Conservation (phyloP, 2,888 invertebrate species). For the Hemaris fuciformis region DNA sequence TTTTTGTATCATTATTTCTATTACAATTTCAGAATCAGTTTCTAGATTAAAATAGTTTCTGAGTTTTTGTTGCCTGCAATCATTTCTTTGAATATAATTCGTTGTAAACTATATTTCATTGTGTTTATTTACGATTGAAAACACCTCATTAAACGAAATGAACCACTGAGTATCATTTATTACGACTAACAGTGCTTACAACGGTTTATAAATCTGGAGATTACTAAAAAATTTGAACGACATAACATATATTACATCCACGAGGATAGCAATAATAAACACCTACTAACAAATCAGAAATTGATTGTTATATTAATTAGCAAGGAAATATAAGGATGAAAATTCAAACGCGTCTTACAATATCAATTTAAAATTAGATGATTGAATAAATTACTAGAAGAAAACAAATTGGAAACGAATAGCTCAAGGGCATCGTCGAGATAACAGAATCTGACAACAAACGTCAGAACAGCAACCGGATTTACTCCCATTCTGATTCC, state of each 20-base stretch:
- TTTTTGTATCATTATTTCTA: constrained; percentile 34
- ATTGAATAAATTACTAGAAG: not conserved
- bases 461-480: not conserved
- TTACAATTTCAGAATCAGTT: not conserved
- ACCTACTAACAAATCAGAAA: too few relatives aligned
- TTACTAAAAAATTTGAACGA: too few relatives aligned
- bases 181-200: not conserved
- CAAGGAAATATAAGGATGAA: too few relatives aligned
- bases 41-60: not conserved
- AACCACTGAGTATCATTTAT: not conserved
- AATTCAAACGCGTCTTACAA: too few relatives aligned
- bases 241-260: too few relatives aligned
- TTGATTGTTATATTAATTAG: too few relatives aligned
- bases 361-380: too few relatives aligned
- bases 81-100: not conserved
- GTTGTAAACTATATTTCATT: not conserved
- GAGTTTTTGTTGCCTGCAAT: not conserved
- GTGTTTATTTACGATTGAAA: not conserved
- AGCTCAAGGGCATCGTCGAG: not conserved
- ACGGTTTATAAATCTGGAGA: not conserved
- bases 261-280: too few relatives aligned
- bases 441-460: not conserved
- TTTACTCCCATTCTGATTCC: constrained; percentile 14
- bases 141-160: not conserved
- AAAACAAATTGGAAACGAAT: not conserved